A percentile compares a stretch with the other conserved stretches of the same genome.
Evolutionary conservation across 2,797 vertebrate species (phyloP).

Genomic region (Centropyge bicolor): DNA sequence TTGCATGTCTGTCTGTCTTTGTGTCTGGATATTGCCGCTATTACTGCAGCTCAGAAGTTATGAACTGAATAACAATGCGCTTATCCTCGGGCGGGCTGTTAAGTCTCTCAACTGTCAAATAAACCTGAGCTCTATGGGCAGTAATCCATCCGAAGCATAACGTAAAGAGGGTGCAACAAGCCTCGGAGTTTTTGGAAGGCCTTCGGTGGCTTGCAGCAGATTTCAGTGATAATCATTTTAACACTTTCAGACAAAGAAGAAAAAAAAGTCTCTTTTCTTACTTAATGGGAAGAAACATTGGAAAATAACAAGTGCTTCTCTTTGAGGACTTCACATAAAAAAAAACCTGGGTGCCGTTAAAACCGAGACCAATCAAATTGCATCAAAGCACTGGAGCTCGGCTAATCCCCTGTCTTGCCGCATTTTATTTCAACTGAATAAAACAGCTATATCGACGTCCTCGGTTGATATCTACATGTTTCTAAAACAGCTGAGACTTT

Average conservation of each 20-base stretch:
- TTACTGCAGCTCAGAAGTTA: conserved; percentile 42
- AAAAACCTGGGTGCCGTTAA: background rate
- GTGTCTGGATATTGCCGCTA: conserved; percentile 21
- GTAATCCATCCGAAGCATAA: conserved; percentile 14
- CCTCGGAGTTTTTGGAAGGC: conserved; percentile 14
- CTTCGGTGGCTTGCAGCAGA: conserved; percentile 16
- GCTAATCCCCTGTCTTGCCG: background rate
- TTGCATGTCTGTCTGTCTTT: conserved; percentile 29
- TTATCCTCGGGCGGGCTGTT: conserved; percentile 46
- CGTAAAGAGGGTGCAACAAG: conserved; percentile 24
- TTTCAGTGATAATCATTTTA: conserved; percentile 4
- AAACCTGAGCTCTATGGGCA: conserved; percentile 34
- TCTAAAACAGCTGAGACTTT: conserved; percentile 12
- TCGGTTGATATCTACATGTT: conserved; percentile 9
- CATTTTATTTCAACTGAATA: conserved; percentile 8
- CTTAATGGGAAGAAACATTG: background rate
- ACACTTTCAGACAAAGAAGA: background rate
- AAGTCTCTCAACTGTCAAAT: conserved; percentile 45
- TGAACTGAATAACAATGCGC: conserved; percentile 45
- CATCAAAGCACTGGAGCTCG: conserved; percentile 1
- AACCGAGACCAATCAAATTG: background rate
- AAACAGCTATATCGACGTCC: conserved; percentile 14
- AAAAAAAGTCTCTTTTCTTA: background rate
- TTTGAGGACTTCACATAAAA: background rate
- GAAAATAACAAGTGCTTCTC: background rate